phyloP scores from a whole-genome alignment of 1,140 invertebrate genomes.

The Ips typographus region DNA sequence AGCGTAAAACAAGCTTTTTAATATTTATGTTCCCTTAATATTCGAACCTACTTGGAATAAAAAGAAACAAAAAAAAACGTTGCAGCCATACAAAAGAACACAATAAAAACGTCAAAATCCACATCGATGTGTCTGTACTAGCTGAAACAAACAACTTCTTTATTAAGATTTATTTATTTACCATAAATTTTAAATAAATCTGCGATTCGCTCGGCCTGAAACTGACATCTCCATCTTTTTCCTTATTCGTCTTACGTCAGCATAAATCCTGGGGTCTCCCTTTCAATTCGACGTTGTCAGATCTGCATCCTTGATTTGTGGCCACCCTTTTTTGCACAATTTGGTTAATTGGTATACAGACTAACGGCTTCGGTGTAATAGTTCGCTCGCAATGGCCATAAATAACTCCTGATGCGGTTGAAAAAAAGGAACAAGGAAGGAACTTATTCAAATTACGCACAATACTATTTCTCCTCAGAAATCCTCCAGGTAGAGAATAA shows the following conservation, averaged over 20 bases:
- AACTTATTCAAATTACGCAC: constrained; percentile 3
- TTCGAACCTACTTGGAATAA: too few relatives aligned
- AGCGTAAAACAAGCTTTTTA: too few relatives aligned
- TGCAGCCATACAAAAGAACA: too few relatives aligned
- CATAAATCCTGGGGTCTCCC: constrained; percentile 21
- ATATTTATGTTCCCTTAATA: too few relatives aligned
- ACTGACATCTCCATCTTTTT: constrained; percentile 35
- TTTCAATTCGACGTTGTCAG: constrained; percentile 30
- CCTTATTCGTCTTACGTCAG: constrained; percentile 35
- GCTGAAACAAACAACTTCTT: constrained; percentile 35
- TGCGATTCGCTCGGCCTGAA: constrained; percentile 20
- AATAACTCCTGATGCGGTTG: neutral
- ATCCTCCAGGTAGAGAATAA: constrained; percentile 1
- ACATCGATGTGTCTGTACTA: constrained; percentile 14
- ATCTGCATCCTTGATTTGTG: constrained; percentile 16
- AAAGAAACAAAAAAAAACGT: too few relatives aligned
- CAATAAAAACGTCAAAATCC: constrained; percentile 27
- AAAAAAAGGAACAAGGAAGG: neutral
- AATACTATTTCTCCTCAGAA: neutral
- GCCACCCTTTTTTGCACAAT: neutral
- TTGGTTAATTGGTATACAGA: constrained; percentile 1
- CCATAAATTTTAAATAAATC: constrained; percentile 38
- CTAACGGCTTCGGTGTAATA: neutral
- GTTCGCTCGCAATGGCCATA: neutral
- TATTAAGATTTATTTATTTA: constrained; percentile 38